Evolutionary conservation across 2,888 invertebrate genomes (phyloP).

Genomic region (Drosophila rellima): DNA sequence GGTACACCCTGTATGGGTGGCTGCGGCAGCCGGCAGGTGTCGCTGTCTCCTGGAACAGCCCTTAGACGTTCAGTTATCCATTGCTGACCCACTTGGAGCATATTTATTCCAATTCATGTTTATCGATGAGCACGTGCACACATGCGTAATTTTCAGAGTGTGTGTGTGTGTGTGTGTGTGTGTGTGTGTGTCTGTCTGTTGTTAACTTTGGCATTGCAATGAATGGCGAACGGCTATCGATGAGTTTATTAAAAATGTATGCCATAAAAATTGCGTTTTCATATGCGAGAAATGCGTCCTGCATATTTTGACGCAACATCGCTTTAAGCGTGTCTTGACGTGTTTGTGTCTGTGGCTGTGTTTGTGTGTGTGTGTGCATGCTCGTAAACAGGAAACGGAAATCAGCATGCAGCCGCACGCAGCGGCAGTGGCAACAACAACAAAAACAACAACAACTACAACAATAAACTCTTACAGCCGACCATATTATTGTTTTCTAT

Average conservation of each 20-base stretch:
- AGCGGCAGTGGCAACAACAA: slow-evolving; percentile 16
- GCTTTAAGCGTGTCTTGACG: slow-evolving; percentile 30
- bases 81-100: slow-evolving; percentile 49
- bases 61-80: slow-evolving; percentile 29
- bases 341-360: slow-evolving; percentile 18
- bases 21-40: slow-evolving; percentile 20
- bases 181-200: slow-evolving; percentile 13
- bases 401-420: slow-evolving; percentile 69
- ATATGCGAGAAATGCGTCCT: slow-evolving; percentile 65
- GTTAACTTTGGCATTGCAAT: slow-evolving; percentile 48
- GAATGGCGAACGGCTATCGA: slow-evolving; percentile 19
- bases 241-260: slow-evolving; percentile 76
- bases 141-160: neutral
- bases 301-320: slow-evolving; percentile 62
- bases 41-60: slow-evolving; percentile 10
- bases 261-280: slow-evolving; percentile 66
- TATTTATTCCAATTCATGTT: slow-evolving; percentile 48
- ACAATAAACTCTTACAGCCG: slow-evolving; percentile 14
- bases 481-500: slow-evolving; percentile 13
- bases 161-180: neutral
- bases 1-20: slow-evolving; percentile 25
- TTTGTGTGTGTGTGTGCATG: slow-evolving; percentile 37
- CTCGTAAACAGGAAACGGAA: slow-evolving; percentile 67
- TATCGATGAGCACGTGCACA: slow-evolving; percentile 54
- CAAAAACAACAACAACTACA: slow-evolving; percentile 9